Evolutionary conservation across 2,888 invertebrate species (phyloP), one percentile per base, ranked within the genome.

Genomic region (Stenolophus ochropezus): DNA sequence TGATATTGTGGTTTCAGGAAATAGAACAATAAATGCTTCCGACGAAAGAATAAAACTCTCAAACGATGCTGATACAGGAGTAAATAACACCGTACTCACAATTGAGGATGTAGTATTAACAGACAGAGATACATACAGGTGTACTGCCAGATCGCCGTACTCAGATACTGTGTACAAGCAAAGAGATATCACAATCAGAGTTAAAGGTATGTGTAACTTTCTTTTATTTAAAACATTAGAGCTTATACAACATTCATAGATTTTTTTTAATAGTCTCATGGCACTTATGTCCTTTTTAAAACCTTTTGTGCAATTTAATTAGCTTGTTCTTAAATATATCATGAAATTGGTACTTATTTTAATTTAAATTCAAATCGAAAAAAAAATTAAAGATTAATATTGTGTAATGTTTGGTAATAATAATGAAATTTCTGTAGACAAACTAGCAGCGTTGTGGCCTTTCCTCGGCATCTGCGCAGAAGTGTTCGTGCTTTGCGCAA

Each of bases 401-500:
- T n/a, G n/a, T n/a, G n/a, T n/a, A n/a, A n/a, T n/a, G n/a, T n/a
- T n/a, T 42, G 0, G 11, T 1, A 8, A 42, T 1, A 42, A 42
- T 42, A 1, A 42, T 42, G 33, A 11, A 11, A 42, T 71, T 71
- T 27, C 1, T 88, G 4, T 86, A 94, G 95, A 96, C 91, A 96
- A 95, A 91, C 94, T 97, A 89, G 98, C 98, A 85, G 98, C 98
- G 86, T 90, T 98, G 86, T 98, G 98, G 98, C 98, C 98, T 86
- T 98, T 98, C 94, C 92, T 98, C 87, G 98, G 98, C 87, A 98
- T 98, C 89, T 96, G 97, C 89, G 96, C 95, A 85, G 98, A 98
- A 92, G 98, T 98, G 85, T 92, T 97, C 86, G 92, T 98, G 86
- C 93, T 98, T 84, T 98, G 98, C 91, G 93, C 95, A 89, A 95